A percentile compares a stretch with the other conserved stretches of the same genome.
Evolutionary conservation across 2,888 invertebrate species (phyloP).

Genomic region (Choreutis nemorana): DNA sequence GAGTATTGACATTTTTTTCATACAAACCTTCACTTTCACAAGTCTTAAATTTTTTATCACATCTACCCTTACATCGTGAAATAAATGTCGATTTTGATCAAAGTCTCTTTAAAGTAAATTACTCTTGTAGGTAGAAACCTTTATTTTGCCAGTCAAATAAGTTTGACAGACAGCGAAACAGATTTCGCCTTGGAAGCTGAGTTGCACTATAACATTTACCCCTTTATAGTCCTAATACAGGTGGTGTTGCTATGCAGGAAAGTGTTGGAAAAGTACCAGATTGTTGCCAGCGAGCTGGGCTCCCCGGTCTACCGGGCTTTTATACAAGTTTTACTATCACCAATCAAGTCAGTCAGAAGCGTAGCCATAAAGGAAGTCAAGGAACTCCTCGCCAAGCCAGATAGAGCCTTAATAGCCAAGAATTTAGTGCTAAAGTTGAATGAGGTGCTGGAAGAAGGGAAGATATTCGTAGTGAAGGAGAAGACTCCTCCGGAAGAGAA

Average conservation of each 20-base stretch:
- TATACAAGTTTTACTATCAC: slow-evolving; percentile 72
- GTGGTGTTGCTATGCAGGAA: slow-evolving; percentile 78
- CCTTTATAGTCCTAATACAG: slow-evolving; percentile 67
- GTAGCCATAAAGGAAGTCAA: slow-evolving; percentile 69
- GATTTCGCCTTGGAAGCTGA: slow-evolving; percentile 6
- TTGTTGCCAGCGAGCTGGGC: slow-evolving; percentile 70
- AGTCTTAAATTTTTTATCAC: no score
- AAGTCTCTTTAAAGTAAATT: no score
- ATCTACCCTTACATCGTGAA: no score
- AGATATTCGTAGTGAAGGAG: slow-evolving; percentile 43
- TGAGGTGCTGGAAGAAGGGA: slow-evolving; percentile 70
- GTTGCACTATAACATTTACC: slow-evolving; percentile 44
- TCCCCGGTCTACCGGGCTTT: slow-evolving; percentile 77
- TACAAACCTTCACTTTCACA: no score
- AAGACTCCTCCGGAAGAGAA: slow-evolving; percentile 43
- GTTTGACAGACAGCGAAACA: neutral
- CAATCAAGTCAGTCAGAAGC: slow-evolving; percentile 68
- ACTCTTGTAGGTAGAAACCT: no score
- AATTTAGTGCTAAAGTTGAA: slow-evolving; percentile 73
- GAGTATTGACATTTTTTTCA: no score
- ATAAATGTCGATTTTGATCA: no score
- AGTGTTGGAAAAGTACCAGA: slow-evolving; percentile 73
- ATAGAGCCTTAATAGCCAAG: slow-evolving; percentile 69
- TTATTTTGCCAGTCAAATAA: no score
- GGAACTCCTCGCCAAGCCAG: slow-evolving; percentile 66